Evolutionary conservation across 2,113 vertebrate genomes (phyloP).

Genomic region (Seriola aureovittata): DNA sequence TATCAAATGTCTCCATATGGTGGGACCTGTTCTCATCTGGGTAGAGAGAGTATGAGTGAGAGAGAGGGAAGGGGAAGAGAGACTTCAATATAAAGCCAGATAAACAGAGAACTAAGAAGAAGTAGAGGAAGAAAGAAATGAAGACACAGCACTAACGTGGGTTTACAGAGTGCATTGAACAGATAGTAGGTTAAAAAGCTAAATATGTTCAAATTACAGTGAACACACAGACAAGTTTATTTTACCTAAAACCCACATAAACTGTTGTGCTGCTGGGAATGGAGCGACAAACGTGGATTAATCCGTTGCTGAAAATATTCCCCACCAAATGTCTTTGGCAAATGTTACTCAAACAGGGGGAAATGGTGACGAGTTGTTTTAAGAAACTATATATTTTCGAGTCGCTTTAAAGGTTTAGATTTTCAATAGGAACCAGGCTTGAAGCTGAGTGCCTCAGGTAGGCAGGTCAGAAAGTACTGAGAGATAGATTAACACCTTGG

Average conservation of each 20-base stretch:
- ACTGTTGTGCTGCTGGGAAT: too few relatives aligned
- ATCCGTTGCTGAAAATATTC: not conserved
- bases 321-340: not conserved
- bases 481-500: too few relatives aligned
- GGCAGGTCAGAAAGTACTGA: too few relatives aligned
- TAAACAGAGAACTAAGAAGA: not conserved
- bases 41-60: not conserved
- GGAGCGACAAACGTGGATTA: not conserved
- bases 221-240: not conserved
- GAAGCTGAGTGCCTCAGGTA: too few relatives aligned
- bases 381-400: too few relatives aligned
- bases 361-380: not conserved
- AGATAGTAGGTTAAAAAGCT: not conserved
- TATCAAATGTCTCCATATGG: conserved; percentile 67
- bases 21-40: conserved; percentile 30
- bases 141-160: not conserved
- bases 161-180: not conserved
- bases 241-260: not conserved
- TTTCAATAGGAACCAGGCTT: too few relatives aligned
- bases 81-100: fast-evolving
- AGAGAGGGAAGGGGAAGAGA: not conserved
- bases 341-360: not conserved
- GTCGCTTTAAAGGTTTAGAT: too few relatives aligned
- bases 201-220: not conserved
- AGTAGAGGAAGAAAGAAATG: not conserved